Evolutionary conservation across 2,888 invertebrate genomes (phyloP).

Genomic region (Polymixis flavicincta): DNA sequence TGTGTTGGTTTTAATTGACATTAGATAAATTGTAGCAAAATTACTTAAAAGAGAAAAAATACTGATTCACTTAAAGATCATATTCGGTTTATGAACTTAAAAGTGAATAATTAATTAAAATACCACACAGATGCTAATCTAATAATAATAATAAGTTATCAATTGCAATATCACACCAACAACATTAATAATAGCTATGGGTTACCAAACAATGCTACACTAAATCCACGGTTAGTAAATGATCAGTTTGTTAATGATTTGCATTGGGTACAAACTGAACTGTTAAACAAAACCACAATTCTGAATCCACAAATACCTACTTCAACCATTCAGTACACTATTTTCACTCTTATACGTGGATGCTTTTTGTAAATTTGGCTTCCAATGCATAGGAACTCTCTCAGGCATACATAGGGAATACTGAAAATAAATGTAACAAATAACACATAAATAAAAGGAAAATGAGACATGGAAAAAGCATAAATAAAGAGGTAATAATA

Average conservation of each 20-base stretch:
- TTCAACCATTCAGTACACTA: conserved; percentile 90
- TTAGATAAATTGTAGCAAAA: conserved; percentile 58
- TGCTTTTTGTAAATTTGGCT: conserved; percentile 90
- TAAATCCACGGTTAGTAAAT: conserved; percentile 81
- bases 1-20: conserved; percentile 48
- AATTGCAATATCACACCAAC: conserved; percentile 89
- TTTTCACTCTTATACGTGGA: conserved; percentile 91
- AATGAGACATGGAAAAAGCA: conserved; percentile 64
- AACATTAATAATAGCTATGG: conserved; percentile 89
- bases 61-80: conserved; percentile 77
- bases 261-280: conserved; percentile 73
- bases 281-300: conserved; percentile 74
- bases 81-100: conserved; percentile 75
- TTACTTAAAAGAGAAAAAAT: conserved; percentile 46
- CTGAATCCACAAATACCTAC: conserved; percentile 84
- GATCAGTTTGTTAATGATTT: conserved; percentile 73
- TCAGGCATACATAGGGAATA: conserved; percentile 90
- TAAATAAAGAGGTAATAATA: conserved; percentile 26
- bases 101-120: conserved; percentile 69
- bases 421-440: conserved; percentile 86
- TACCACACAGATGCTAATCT: conserved; percentile 88
- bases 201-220: conserved; percentile 87
- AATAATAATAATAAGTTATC: conserved; percentile 78
- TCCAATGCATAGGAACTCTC: conserved; percentile 90
- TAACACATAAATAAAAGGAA: conserved; percentile 74